These are phyloP conservation scores for Hemicordylus capensis DNA, from an alignment of 2,113 vertebrate species.

Conservation along the genomic window DNA sequence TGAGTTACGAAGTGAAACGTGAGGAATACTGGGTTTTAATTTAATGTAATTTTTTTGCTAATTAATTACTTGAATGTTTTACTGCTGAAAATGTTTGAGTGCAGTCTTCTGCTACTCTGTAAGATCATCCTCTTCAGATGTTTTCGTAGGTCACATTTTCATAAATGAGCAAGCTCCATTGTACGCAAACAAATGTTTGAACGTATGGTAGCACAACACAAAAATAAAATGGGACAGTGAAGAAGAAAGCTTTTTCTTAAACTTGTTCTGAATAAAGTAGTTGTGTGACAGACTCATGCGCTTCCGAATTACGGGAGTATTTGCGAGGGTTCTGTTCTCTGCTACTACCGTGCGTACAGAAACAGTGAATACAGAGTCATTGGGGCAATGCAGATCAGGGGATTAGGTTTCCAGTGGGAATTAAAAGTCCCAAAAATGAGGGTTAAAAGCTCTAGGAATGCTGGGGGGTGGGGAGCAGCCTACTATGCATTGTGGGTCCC, in stretches of 20 bases:
- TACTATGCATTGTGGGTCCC: too few relatives aligned
- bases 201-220: background rate
- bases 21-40: slow-evolving; percentile 15
- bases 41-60: background rate
- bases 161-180: slow-evolving; percentile 10
- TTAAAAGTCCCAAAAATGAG: too few relatives aligned
- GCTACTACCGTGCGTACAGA: too few relatives aligned
- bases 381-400: too few relatives aligned
- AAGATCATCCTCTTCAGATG: slow-evolving; percentile 13
- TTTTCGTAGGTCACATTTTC: slow-evolving; percentile 18
- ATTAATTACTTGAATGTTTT: background rate
- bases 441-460: too few relatives aligned
- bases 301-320: too few relatives aligned
- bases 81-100: slow-evolving; percentile 34
- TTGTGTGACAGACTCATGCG: background rate
- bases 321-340: too few relatives aligned
- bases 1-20: slow-evolving; percentile 23
- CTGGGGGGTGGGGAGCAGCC: too few relatives aligned
- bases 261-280: background rate
- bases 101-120: slow-evolving; percentile 18
- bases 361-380: too few relatives aligned
- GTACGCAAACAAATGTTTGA: slow-evolving; percentile 25
- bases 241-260: slow-evolving; percentile 1
- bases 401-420: too few relatives aligned
- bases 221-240: background rate